Evolutionary conservation across 2,113 vertebrate genomes (phyloP), one percentile per base, ranked within the genome.

Genomic region (Rattus norvegicus): DNA sequence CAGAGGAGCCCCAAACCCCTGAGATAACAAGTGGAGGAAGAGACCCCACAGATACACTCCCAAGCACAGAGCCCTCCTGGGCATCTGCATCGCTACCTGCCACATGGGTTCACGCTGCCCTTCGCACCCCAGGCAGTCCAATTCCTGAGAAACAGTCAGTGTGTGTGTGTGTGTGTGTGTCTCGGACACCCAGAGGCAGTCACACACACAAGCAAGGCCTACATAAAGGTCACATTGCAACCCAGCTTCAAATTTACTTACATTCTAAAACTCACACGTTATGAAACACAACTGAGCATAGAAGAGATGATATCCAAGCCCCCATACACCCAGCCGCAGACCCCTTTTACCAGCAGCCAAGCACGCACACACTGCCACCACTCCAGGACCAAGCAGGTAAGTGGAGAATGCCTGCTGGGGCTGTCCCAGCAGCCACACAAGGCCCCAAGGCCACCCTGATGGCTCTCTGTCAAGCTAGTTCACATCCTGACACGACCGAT

Each of bases 61-160:
- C 75, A 96, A 47, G 65, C 70, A 56, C 70, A 96, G 24, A 13
- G 26, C 95, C 97, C 54, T 67, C 13, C 14, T 0, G 3, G 95
- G 86, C 85, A 97, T 54, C 87, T 93, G 90, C 20, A 24, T 70
- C 47, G 86, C 89, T 16, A 6, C 80, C 76, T 54, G 59, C 94
- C 91, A 94, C 95, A 94, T 93, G 83, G 47, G 43, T 13, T 10
- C 49, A 54, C 52, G 54, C 24, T 65, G 43, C 52, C 39, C 80
- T 30, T 22, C 61, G 10, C 39, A 43, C 30, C 7, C 61, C 52
- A 59, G 67, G 63, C 39, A 54, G 88, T 49, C 72, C 59, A 0
- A 0, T 17, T 54, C 24, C 85, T 69, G 24, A 72, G 54, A n/a
- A 6, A 47, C 5, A 28, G 49, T n/a, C 36, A 11, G n/a, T 7